Evolutionary conservation across 2,888 invertebrate genomes (phyloP).

Genomic region (Prosopocoilus inquinatus): DNA sequence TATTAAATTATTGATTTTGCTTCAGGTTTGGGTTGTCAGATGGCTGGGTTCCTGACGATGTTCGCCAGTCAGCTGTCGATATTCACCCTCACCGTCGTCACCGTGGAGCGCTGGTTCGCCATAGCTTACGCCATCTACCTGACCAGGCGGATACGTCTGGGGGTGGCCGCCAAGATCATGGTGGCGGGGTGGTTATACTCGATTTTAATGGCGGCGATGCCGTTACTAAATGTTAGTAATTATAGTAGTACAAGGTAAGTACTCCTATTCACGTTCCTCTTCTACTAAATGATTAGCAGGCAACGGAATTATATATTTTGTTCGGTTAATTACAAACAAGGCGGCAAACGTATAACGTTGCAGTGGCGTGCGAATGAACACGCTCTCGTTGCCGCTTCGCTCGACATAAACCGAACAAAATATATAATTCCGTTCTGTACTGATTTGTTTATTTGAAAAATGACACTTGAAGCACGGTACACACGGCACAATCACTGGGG

Average conservation of each 20-base stretch:
- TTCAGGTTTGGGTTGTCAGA: constrained; percentile 72
- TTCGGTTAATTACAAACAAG: too few relatives aligned
- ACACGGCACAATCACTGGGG: too few relatives aligned
- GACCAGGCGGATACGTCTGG: constrained; percentile 73
- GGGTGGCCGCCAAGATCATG: constrained; percentile 74
- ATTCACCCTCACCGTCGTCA: constrained; percentile 82
- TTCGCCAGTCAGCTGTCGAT: constrained; percentile 86
- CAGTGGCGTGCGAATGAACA: too few relatives aligned
- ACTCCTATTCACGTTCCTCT: neutral
- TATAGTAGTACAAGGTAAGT: constrained; percentile 78
- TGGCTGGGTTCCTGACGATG: constrained; percentile 85
- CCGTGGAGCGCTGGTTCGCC: constrained; percentile 81
- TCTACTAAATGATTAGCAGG: neutral
- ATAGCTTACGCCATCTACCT: constrained; percentile 81
- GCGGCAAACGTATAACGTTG: too few relatives aligned
- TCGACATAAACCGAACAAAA: too few relatives aligned
- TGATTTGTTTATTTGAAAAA: too few relatives aligned
- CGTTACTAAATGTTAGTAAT: constrained; percentile 79
- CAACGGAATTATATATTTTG: neutral
- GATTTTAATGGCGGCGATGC: constrained; percentile 72
- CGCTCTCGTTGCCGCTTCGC: too few relatives aligned
- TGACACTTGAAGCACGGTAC: too few relatives aligned
- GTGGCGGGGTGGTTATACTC: constrained; percentile 77
- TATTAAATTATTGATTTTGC: neutral
- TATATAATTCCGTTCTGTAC: too few relatives aligned